Base-by-base conservation (phyloP, 2,888 invertebrate species). In the Merodon equestris region DNA sequence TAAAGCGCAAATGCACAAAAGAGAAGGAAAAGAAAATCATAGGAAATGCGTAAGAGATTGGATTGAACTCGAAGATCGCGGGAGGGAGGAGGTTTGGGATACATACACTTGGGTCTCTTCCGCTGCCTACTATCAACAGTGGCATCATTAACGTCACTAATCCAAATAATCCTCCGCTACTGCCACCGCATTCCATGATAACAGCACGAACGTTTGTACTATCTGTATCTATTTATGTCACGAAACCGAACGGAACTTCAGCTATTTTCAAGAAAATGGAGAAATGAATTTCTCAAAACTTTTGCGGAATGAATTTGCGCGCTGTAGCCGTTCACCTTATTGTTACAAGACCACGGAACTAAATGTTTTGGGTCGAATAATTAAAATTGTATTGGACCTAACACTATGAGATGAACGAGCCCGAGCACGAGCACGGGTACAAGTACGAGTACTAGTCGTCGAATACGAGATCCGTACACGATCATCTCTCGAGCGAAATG, bases 381-480 rank as follows among this genome's bases (percentile, higher is more conserved):
- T 79, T 79, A 44, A 53, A 73, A 73, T 53, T 77, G 47, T 73
- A 57, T 61, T 68, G 73, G 48, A 77, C 67, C 73, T 63, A 77
- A 68, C 66, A 66, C 66, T 58, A 66, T 42, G 17, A 54, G 67
- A 45, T 27, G 27, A 4, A 27, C 27, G 27, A 27, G 27, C 27
- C 2, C 27, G 27, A 27, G 27, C 7, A 27, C 27, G 27, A 7
- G 27, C 7, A 27, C 7, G 27, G 7, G 7, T 27, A 7, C 7
- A 27, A 27, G 27, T 4, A 4, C 27, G n/a, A n/a, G n/a, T n/a
- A n/a, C n/a, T n/a, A n/a, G n/a, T n/a, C n/a, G n/a, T n/a, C n/a
- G n/a, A n/a, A n/a, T n/a, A n/a, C n/a, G 18, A 68, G 57, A 61
- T 61, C 60, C 56, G 54, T n/a, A 48, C 56, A 60, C 60, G 67